phyloP scores from a whole-genome alignment of 2,888 invertebrate species.

The Chloromyia formosa region DNA sequence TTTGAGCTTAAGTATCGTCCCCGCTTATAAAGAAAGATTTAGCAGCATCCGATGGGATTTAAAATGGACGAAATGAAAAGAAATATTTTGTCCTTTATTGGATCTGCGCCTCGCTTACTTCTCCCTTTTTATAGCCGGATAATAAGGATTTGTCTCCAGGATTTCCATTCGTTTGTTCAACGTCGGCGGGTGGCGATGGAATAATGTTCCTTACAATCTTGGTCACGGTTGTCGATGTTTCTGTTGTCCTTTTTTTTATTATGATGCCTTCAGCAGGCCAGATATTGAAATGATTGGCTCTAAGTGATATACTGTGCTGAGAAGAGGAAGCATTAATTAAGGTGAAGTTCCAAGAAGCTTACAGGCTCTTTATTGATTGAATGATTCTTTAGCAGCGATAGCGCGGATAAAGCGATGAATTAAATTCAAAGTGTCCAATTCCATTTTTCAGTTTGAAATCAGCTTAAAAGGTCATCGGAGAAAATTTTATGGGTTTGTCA shows the following conservation, averaged over 20 bases:
- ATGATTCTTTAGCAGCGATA: conserved; percentile 31
- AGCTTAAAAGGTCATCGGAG: neutral
- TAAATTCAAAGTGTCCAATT: conserved; percentile 32
- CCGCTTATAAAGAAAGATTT: conserved; percentile 48
- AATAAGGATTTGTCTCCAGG: conserved; percentile 47
- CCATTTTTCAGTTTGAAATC: conserved; percentile 12
- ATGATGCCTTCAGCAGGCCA: neutral
- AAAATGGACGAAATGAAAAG: conserved; percentile 48
- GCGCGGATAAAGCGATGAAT: conserved; percentile 1
- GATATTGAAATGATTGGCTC: conserved; percentile 25
- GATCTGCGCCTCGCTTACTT: conserved; percentile 41
- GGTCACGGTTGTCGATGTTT: too few species aligned
- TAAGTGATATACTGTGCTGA: neutral
- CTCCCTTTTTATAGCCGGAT: conserved; percentile 46
- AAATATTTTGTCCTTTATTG: conserved; percentile 49
- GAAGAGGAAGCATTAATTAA: conserved; percentile 33
- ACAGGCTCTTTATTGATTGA: conserved; percentile 39
- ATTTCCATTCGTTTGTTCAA: conserved; percentile 26
- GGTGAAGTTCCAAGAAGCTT: conserved; percentile 36
- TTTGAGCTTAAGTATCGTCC: conserved; percentile 45
- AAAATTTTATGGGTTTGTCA: conserved; percentile 3
- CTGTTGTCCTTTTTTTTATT: neutral
- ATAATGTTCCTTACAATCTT: neutral
- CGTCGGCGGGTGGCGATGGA: neutral
- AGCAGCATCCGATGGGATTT: conserved; percentile 46